Evolutionary conservation across 2,888 invertebrate species (phyloP).

Genomic region (Malacosoma neustria): DNA sequence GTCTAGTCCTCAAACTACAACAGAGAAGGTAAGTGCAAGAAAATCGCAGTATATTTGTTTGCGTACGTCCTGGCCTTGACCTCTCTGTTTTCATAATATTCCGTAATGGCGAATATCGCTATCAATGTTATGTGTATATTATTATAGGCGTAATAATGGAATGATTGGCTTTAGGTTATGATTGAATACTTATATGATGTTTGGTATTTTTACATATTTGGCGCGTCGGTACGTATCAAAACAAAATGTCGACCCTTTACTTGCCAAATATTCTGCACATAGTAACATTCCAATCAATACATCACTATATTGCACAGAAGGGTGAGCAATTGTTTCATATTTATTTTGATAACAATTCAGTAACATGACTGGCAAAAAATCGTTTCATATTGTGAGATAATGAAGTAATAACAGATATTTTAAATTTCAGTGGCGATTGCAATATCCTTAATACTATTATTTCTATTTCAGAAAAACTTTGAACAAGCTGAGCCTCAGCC

Average conservation of each 20-base stretch:
- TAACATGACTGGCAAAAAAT: background rate
- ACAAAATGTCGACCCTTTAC: constrained; percentile 4
- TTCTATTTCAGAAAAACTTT: constrained; percentile 32
- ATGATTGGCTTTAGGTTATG: constrained; percentile 22
- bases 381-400: constrained; percentile 2
- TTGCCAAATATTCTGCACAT: background rate
- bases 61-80: constrained; percentile 72
- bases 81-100: constrained; percentile 75
- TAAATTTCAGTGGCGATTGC: too few species aligned
- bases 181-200: constrained; percentile 3
- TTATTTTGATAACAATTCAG: background rate
- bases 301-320: background rate
- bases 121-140: constrained; percentile 57
- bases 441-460: constrained; percentile 8
- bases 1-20: constrained; percentile 70
- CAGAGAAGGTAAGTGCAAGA: constrained; percentile 57
- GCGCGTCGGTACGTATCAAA: background rate
- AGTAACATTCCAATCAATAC: background rate
- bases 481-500: constrained; percentile 60
- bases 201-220: constrained; percentile 3
- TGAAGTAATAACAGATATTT: too few species aligned
- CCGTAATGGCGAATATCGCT: constrained; percentile 70
- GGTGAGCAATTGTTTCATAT: too few species aligned
- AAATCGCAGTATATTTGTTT: constrained; percentile 53
- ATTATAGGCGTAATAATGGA: constrained; percentile 47